Conservation (phyloP, 2,113 vertebrate genomes). For the Xenus cinereus region DNA sequence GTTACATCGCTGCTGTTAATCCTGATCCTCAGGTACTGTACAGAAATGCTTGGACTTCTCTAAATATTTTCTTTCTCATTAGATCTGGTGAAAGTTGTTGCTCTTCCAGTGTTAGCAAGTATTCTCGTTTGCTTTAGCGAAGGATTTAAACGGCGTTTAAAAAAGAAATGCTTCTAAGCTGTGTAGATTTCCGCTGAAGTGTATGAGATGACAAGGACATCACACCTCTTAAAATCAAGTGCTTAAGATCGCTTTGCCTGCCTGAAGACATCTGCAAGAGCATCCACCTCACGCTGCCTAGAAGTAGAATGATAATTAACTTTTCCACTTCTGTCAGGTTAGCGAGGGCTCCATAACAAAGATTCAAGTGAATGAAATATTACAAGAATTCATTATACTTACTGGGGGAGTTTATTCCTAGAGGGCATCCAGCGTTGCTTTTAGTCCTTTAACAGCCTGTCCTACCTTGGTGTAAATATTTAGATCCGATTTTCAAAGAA, state of each 20-base stretch:
- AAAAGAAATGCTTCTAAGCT: not conserved
- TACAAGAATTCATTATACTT: not conserved
- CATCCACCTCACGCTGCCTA: not conserved
- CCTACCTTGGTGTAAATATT: not conserved
- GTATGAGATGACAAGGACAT: not conserved
- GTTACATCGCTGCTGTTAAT: constrained; percentile 42
- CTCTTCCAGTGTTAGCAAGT: not conserved
- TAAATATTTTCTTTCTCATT: not conserved
- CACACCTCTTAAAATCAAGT: not conserved
- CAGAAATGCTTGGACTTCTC: not conserved
- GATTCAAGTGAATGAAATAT: not conserved
- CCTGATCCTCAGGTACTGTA: constrained; percentile 63
- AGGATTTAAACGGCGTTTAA: not conserved
- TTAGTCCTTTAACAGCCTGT: not conserved
- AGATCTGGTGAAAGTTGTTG: not conserved
- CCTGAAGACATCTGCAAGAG: not conserved
- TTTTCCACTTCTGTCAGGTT: not conserved
- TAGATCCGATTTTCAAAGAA: not conserved
- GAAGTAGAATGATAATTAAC: not conserved
- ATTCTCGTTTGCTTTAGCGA: not conserved
- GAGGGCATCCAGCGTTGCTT: not conserved
- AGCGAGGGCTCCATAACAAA: not conserved
- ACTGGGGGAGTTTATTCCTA: not conserved
- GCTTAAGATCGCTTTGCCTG: not conserved
- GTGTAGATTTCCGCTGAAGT: not conserved